Evolutionary conservation across 2,797 vertebrate genomes (phyloP), one percentile per base, ranked within the genome.

Genomic region (Scolopax rusticola): DNA sequence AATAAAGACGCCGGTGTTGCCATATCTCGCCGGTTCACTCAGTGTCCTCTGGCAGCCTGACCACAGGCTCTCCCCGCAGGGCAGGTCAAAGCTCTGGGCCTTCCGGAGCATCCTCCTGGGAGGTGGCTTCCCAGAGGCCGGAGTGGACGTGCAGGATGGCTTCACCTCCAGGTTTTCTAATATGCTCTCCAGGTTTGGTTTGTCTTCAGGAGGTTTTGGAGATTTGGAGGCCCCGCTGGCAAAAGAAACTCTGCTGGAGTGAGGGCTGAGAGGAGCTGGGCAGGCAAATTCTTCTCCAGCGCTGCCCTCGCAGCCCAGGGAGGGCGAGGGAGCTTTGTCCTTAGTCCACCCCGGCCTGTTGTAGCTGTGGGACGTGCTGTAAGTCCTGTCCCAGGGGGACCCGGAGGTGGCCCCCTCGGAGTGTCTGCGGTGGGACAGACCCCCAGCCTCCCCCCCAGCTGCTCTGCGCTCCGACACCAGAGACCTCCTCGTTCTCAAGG

Each of bases 81-180:
- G 98, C 2, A 97, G 97, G 95, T 99, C 99, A 23, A 99, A 98
- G 94, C 99, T 99, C 45, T 99, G 99, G 9, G 99, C 98, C 90
- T 99, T 99, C 32, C 98, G 98, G 40, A 99, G 97, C n/a, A 98
- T 91, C 84, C 98, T 98, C 67, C 98, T 97, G 32, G 97, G 91
- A 33, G 95, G 67, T 6, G 83, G 97, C 45, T 95, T 90, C 48
- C 78, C 75, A 6, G 87, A 65, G 41, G 91, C 51, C 4, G 96
- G 85, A 12, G 94, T 76, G 19, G 95, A 83, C 7, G 84, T 83
- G 13, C 77, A 89, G 32, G 95, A 87, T 4, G 95, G 79, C 14
- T 86, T 87, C 27, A 76, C 67, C 73, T 95, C 96, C 27, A 91
- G 43, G 27, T 50, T 57, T 89, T 97, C 92, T 16, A 83, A 51